Evolutionary conservation across 2,888 invertebrate species (phyloP).

Genomic region (Drosophila atripex): DNA sequence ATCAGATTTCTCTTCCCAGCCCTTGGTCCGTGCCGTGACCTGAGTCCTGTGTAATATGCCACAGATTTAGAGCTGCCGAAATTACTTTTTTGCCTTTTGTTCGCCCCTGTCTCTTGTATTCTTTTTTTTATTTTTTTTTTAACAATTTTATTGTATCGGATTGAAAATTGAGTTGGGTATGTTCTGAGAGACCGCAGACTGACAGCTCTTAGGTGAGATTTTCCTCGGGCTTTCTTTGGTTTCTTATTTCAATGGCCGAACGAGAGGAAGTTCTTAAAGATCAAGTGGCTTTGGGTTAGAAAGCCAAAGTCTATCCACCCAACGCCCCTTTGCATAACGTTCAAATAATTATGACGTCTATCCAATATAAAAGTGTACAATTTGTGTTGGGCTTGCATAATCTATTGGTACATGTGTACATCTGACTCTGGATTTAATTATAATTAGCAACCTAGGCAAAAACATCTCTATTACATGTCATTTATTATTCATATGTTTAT

Average conservation of each 20-base stretch:
- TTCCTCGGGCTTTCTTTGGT: conserved; percentile 10
- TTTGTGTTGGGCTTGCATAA: background rate
- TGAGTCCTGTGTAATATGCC: conserved; percentile 50
- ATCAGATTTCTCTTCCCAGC: conserved; percentile 51
- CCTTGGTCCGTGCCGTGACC: conserved; percentile 19
- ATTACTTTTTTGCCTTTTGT: conserved; percentile 52
- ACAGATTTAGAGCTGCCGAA: conserved; percentile 51
- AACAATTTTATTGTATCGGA: conserved; percentile 38
- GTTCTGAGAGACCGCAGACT: conserved; percentile 27
- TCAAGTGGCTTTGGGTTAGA: background rate
- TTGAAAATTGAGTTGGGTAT: conserved; percentile 58
- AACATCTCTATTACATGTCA: conserved; percentile 6
- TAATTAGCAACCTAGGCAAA: conserved; percentile 2
- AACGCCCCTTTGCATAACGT: background rate
- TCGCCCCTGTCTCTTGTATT: conserved; percentile 14
- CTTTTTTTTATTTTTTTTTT: conserved; percentile 26
- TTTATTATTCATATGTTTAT: conserved; percentile 21
- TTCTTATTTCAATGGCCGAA: conserved; percentile 16
- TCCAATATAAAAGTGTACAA: background rate
- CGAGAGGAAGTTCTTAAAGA: conserved; percentile 12
- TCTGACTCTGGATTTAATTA: background rate
- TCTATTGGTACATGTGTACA: background rate
- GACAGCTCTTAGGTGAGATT: conserved; percentile 46
- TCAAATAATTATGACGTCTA: background rate
- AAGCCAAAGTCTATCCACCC: background rate